Conservation (phyloP, 2,113 vertebrate genomes). For the Cnemophilus loriae region DNA sequence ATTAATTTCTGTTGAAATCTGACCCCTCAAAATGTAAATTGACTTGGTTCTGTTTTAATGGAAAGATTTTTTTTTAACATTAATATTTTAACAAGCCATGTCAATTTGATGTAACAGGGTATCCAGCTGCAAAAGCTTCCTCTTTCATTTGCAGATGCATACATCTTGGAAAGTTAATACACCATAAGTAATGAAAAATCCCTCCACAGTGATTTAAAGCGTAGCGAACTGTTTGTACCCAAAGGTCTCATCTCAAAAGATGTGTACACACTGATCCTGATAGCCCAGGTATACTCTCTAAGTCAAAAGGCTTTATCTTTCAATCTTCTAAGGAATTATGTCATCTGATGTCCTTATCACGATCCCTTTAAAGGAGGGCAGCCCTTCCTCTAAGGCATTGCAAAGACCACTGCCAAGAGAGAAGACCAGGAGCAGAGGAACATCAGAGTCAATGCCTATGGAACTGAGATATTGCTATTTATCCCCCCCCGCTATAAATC, state of each 20-base stretch:
- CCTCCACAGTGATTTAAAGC: neutral
- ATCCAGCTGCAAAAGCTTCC: neutral
- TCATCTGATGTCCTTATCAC: neutral
- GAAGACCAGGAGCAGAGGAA: neutral
- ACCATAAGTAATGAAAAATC: neutral
- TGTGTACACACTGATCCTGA: neutral
- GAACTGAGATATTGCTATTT: neutral
- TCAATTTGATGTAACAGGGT: constrained; percentile 15
- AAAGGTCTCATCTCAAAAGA: neutral
- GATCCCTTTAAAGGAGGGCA: neutral
- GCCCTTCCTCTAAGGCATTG: neutral
- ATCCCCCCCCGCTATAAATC: neutral
- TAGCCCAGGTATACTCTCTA: neutral
- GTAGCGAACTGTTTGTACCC: neutral
- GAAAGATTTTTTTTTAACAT: neutral
- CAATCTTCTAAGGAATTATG: neutral
- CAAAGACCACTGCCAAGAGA: neutral
- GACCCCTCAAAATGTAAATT: constrained; percentile 27
- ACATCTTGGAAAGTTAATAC: neutral
- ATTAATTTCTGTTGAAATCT: constrained; percentile 50
- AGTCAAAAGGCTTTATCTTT: neutral
- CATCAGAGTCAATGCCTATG: neutral
- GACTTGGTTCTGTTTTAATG: constrained; percentile 17
- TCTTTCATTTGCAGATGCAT: constrained; percentile 8
- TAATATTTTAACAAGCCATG: constrained; percentile 48